phyloP scores from a whole-genome alignment of 64 coral and sea anemone species.

The Stichodactyla mertensii region DNA sequence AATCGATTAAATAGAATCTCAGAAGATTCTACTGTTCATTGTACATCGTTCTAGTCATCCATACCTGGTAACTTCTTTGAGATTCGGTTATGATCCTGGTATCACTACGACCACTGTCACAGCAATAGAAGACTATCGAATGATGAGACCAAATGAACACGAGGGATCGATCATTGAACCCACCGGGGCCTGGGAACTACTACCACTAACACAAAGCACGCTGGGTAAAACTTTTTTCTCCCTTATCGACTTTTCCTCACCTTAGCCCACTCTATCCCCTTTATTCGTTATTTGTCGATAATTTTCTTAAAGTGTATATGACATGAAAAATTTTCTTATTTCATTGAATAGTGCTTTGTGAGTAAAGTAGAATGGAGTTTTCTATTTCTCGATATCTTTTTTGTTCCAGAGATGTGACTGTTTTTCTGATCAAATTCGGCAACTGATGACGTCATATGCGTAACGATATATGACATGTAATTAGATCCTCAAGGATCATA shows the following conservation, averaged over 20 bases:
- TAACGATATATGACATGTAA: no score
- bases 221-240: background rate
- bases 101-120: slow-evolving; percentile 1
- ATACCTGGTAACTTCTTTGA: slow-evolving; percentile 16
- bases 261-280: no score
- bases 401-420: no score
- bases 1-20: background rate
- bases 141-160: slow-evolving; percentile 10
- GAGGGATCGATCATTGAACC: background rate
- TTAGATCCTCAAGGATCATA: no score
- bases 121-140: background rate
- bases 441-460: no score
- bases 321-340: no score
- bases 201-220: background rate
- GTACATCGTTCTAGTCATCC: background rate
- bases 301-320: no score
- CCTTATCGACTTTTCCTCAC: background rate
- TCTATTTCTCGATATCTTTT: no score
- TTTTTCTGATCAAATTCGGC: no score
- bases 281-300: no score
- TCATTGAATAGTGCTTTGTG: no score
- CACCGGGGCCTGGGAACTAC: background rate
- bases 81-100: background rate
- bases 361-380: no score
- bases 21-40: background rate